Percentiles rank a stretch among this genome's conserved stretches.
Conservation (phyloP, 2,797 vertebrate species). For the Sparus aurata region DNA sequence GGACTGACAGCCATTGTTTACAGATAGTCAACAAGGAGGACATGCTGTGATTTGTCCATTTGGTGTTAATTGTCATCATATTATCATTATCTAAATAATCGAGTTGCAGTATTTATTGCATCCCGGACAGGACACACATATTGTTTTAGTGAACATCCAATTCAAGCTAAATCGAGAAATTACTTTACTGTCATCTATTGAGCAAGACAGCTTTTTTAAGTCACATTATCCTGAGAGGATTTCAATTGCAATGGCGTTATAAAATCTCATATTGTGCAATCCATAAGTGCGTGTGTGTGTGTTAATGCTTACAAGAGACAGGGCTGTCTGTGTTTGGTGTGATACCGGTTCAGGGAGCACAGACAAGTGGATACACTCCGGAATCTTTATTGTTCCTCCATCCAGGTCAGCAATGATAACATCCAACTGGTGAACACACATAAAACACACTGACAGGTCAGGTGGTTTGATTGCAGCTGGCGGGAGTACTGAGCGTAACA, state of each 20-base stretch:
- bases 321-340: constrained; percentile 90
- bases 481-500: constrained; percentile 28
- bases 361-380: constrained; percentile 98
- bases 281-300: background rate
- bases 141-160: too few species aligned
- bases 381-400: constrained; percentile 98
- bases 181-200: too few species aligned
- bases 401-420: constrained; percentile 99
- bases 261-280: too few species aligned
- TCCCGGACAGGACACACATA: too few species aligned
- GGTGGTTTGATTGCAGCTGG: constrained; percentile 45
- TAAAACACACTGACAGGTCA: constrained; percentile 54
- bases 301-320: constrained; percentile 90
- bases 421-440: constrained; percentile 89
- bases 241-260: too few species aligned
- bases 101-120: background rate
- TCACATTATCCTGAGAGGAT: too few species aligned
- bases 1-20: background rate
- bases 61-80: constrained; percentile 5
- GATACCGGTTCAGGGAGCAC: constrained; percentile 95
- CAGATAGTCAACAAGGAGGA: constrained; percentile 3
- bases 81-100: background rate
- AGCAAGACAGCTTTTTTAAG: too few species aligned
- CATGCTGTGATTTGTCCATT: background rate
- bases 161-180: too few species aligned